Evolutionary conservation across 2,797 vertebrate genomes (phyloP).

Genomic region (Schizothorax lantsangensis): DNA sequence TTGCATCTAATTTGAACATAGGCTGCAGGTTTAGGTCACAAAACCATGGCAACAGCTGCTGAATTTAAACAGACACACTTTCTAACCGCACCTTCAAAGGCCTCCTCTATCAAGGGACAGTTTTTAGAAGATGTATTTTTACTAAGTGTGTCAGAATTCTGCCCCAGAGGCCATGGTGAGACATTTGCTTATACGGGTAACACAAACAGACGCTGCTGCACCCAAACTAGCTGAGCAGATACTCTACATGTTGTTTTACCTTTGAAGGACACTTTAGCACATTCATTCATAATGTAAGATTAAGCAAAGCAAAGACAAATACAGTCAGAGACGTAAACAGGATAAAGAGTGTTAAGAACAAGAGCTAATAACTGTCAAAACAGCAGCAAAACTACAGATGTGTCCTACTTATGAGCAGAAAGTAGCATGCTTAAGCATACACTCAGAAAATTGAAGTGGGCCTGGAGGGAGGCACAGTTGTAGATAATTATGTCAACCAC

Average conservation of each 20-base stretch:
- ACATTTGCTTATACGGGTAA: conserved; percentile 54
- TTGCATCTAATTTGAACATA: neutral
- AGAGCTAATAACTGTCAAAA: conserved; percentile 15
- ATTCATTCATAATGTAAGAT: conserved; percentile 14
- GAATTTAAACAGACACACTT: conserved; percentile 51
- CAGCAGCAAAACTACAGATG: conserved; percentile 23
- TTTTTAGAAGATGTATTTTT: conserved; percentile 60
- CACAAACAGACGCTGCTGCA: conserved; percentile 2
- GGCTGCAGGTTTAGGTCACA: conserved; percentile 18
- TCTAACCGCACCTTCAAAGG: conserved; percentile 45
- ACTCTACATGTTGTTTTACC: neutral
- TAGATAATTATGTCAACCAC: conserved; percentile 37
- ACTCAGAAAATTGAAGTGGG: conserved; percentile 7
- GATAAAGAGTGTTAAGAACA: conserved; percentile 7
- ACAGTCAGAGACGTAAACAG: conserved; percentile 1
- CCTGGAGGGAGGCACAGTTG: conserved; percentile 15
- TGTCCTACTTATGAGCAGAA: conserved; percentile 32
- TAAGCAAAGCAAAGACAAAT: conserved; percentile 8
- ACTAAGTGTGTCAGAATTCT: conserved; percentile 66
- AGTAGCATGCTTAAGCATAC: conserved; percentile 6
- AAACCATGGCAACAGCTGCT: conserved; percentile 46
- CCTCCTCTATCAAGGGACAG: conserved; percentile 42
- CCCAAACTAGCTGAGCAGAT: conserved; percentile 5
- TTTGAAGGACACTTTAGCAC: neutral
- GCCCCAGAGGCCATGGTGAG: conserved; percentile 54